Conservation (phyloP, 2,797 vertebrate genomes). For the Zenarchopterus dispar region DNA sequence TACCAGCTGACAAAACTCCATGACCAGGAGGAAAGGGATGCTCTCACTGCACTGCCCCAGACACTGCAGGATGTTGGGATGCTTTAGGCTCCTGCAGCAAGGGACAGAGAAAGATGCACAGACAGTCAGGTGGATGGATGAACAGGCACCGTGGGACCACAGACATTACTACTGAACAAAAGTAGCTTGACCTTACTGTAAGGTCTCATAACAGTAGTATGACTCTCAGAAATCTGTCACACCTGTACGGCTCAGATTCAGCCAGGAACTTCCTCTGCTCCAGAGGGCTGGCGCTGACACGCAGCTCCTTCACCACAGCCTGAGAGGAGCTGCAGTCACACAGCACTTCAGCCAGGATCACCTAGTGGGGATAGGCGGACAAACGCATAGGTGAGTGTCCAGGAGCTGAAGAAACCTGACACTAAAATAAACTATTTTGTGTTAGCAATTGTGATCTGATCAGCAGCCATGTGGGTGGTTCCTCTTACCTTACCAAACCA, state of each 20-base stretch:
- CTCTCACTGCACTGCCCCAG: slow-evolving; percentile 90
- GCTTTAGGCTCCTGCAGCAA: slow-evolving; percentile 88
- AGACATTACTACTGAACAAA: background rate
- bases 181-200: background rate
- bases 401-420: slow-evolving; percentile 3
- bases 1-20: slow-evolving; percentile 96
- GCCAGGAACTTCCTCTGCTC: slow-evolving; percentile 94
- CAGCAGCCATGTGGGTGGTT: background rate
- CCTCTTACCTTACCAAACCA: slow-evolving; percentile 93
- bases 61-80: slow-evolving; percentile 93
- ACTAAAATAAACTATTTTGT: slow-evolving; percentile 29
- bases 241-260: slow-evolving; percentile 94
- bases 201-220: slow-evolving; percentile 19
- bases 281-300: slow-evolving; percentile 88
- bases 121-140: background rate
- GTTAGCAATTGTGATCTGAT: slow-evolving; percentile 31
- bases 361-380: slow-evolving; percentile 73
- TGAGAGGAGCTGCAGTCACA: slow-evolving; percentile 91
- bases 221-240: slow-evolving; percentile 24
- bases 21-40: slow-evolving; percentile 90
- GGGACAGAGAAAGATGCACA: slow-evolving; percentile 4
- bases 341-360: slow-evolving; percentile 92
- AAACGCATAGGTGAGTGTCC: slow-evolving; percentile 20
- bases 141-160: background rate
- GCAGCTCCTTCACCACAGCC: slow-evolving; percentile 92